These are phyloP conservation scores for Lepidurus arcticus DNA, from an alignment of 1,140 invertebrate genomes.

Conservation along the genomic window DNA sequence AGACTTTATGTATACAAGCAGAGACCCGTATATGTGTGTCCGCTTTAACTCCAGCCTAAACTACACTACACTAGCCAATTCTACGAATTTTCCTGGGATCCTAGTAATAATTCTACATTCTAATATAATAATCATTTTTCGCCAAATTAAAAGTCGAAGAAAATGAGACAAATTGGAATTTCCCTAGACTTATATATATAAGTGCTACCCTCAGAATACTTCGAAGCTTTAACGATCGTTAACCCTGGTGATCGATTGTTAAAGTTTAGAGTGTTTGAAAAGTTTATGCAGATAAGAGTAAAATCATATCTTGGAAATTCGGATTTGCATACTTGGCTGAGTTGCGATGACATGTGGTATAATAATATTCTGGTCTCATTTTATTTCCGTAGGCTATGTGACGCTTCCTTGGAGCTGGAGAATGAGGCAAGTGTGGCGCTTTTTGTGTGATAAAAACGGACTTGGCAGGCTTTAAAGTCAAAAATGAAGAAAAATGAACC, in stretches of 20 bases:
- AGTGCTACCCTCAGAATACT: no score
- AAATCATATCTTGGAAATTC: no score
- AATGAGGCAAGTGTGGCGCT: background rate
- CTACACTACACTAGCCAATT: background rate
- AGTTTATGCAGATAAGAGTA: no score
- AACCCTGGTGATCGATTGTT: no score
- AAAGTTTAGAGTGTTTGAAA: no score
- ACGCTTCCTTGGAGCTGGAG: background rate
- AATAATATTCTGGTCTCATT: background rate
- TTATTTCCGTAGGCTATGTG: background rate
- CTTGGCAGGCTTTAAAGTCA: background rate
- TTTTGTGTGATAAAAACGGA: background rate
- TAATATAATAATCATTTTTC: no score
- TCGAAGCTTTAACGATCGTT: no score
- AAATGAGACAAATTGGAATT: no score
- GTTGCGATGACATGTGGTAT: background rate
- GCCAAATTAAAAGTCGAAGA: no score
- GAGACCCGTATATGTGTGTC: background rate
- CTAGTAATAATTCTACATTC: background rate
- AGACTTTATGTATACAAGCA: conserved; percentile 9
- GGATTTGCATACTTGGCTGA: background rate
- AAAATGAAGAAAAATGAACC: background rate
- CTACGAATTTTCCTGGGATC: background rate
- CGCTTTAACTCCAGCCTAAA: background rate
- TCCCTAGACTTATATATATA: no score